A percentile compares a stretch with the other conserved stretches of the same genome.
Conservation (phyloP, 2,113 vertebrate genomes). For the Stigmatopora nigra region DNA sequence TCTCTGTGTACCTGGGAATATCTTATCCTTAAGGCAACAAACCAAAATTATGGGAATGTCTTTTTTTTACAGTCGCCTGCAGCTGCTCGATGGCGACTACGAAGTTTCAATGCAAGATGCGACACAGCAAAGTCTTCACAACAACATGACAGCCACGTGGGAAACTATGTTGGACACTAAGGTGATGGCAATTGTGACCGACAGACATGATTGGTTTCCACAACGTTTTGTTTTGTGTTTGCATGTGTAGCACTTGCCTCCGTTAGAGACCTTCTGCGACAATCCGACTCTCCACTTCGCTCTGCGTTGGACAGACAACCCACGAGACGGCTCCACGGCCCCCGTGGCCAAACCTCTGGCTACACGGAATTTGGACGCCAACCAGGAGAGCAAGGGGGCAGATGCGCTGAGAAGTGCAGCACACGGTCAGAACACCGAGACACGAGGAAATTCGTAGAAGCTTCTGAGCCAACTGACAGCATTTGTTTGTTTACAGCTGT, state of each 20-base stretch:
- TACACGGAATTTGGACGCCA: conserved; percentile 89
- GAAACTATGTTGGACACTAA: conserved; percentile 95
- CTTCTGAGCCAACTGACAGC: background rate
- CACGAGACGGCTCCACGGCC: conserved; percentile 80
- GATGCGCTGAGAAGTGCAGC: conserved; percentile 75
- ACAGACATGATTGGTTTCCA: background rate
- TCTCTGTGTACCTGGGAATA: no score
- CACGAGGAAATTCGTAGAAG: background rate
- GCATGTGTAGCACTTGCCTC: conserved; percentile 78
- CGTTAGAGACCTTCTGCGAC: conserved; percentile 98
- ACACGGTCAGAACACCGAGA: conserved; percentile 65
- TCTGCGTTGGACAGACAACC: conserved; percentile 88
- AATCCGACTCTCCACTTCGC: conserved; percentile 96
- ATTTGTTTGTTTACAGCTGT: conserved; percentile 67
- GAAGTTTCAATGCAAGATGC: conserved; percentile 94
- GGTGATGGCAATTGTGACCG: conserved; percentile 42
- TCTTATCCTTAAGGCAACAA: no score
- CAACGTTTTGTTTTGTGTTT: background rate
- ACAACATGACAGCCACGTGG: conserved; percentile 95
- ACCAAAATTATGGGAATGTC: no score
- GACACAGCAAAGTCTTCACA: conserved; percentile 91
- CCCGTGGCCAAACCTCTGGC: conserved; percentile 90
- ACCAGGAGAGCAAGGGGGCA: conserved; percentile 75
- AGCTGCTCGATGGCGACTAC: conserved; percentile 93
- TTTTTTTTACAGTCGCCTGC: conserved; percentile 75